These are phyloP conservation scores for Drosophila tristis DNA, from an alignment of 1,140 invertebrate genomes.

Conservation along the genomic window DNA sequence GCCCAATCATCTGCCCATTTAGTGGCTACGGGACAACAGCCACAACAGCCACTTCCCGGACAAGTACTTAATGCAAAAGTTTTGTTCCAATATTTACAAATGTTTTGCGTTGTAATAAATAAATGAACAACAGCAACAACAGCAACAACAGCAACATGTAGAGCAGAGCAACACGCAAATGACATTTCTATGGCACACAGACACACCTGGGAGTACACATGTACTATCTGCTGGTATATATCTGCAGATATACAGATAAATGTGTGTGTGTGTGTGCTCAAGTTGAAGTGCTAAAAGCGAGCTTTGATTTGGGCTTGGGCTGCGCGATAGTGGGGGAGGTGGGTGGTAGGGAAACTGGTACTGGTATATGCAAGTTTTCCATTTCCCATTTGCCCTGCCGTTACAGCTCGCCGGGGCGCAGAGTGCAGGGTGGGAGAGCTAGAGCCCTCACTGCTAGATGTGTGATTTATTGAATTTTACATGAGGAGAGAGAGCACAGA, in stretches of 20 bases:
- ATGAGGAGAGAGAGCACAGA: conserved; percentile 57
- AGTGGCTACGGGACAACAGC: not conserved
- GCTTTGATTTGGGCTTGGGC: conserved; percentile 61
- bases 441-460: conserved; percentile 7
- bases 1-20: not conserved
- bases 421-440: conserved; percentile 56
- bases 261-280: no score
- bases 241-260: not conserved
- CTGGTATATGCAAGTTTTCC: conserved; percentile 30
- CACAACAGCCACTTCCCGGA: not conserved
- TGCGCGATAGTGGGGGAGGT: not conserved
- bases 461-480: conserved; percentile 83
- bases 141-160: conserved; percentile 23
- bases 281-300: conserved; percentile 74
- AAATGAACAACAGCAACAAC: conserved; percentile 35
- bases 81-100: conserved; percentile 77
- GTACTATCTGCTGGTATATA: not conserved
- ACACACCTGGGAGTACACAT: not conserved
- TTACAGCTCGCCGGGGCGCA: not conserved
- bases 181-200: conserved; percentile 38
- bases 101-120: conserved; percentile 67
- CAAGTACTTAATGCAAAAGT: conserved; percentile 67
- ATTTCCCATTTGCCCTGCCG: conserved; percentile 16
- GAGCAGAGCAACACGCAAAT: conserved; percentile 55
- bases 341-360: conserved; percentile 6